These are phyloP conservation scores for Dermolepida albohirtum DNA, from an alignment of 2,888 invertebrate genomes.

Conservation along the genomic window DNA sequence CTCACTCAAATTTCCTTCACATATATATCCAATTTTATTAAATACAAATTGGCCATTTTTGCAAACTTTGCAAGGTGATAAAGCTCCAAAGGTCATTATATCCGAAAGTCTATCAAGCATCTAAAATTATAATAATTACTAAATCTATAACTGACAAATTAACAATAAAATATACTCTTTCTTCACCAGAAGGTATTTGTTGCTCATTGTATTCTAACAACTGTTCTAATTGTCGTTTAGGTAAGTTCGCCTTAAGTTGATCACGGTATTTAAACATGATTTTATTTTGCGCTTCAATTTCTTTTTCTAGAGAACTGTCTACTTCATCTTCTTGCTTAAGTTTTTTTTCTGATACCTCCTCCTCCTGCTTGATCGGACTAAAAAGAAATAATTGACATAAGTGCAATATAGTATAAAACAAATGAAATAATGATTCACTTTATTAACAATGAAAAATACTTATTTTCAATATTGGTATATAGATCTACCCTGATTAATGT, in stretches of 20 bases:
- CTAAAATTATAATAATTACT: conserved; percentile 63
- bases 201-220: conserved; percentile 82
- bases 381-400: conserved; percentile 40
- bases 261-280: conserved; percentile 77
- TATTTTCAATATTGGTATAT: no score
- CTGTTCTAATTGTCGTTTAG: conserved; percentile 71
- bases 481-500: no score
- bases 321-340: conserved; percentile 68
- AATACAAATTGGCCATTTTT: conserved; percentile 77
- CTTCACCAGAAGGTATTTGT: conserved; percentile 73
- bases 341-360: conserved; percentile 77
- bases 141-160: neutral
- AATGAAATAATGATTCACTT: no score
- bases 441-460: no score
- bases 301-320: conserved; percentile 69
- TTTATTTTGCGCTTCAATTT: conserved; percentile 80
- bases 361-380: conserved; percentile 68
- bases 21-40: conserved; percentile 83
- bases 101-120: conserved; percentile 84
- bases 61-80: conserved; percentile 84
- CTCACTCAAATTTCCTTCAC: conserved; percentile 79
- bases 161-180: conserved; percentile 67
- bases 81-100: conserved; percentile 87
- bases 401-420: no score
- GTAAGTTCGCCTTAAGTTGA: conserved; percentile 69